These are phyloP conservation scores for Drosophila kurseongensis DNA, from an alignment of 1,140 invertebrate species.

Conservation along the genomic window DNA sequence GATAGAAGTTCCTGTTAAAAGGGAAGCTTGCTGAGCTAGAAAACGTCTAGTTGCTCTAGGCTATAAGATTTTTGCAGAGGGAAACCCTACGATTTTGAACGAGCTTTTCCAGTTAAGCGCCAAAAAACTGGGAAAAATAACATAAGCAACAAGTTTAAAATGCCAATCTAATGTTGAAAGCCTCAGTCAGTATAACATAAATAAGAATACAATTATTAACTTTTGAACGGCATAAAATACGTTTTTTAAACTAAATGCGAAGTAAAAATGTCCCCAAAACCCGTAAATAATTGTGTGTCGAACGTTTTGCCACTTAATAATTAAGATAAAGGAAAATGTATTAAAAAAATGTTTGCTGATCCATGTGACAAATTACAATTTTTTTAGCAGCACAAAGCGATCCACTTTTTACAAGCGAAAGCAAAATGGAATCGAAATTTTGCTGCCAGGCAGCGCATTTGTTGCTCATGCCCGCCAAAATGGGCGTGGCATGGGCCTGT, in stretches of 20 bases:
- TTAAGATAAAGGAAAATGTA: conserved; percentile 25
- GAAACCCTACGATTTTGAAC: conserved; percentile 47
- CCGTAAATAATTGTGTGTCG: conserved; percentile 49
- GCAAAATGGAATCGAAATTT: conserved; percentile 12
- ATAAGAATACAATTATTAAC: conserved; percentile 21
- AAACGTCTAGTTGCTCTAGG: conserved; percentile 14
- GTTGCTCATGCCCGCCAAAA: conserved; percentile 16
- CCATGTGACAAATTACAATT: conserved; percentile 45
- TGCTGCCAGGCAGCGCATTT: conserved; percentile 43
- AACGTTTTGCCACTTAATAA: conserved; percentile 64
- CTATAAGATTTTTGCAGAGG: conserved; percentile 28
- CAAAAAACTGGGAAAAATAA: conserved; percentile 15
- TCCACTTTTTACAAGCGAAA: conserved; percentile 26
- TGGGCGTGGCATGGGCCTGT: background rate
- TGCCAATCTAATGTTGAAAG: conserved; percentile 69
- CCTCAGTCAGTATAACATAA: conserved; percentile 68
- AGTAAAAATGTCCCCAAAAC: conserved; percentile 6
- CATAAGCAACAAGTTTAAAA: conserved; percentile 33
- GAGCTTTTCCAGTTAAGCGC: conserved; percentile 37
- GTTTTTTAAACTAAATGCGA: conserved; percentile 2
- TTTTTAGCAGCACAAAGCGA: conserved; percentile 29
- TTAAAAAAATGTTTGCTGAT: conserved; percentile 67
- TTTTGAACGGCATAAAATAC: conserved; percentile 16
- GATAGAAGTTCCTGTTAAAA: conserved; percentile 66
- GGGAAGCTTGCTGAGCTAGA: conserved; percentile 29